A percentile compares a stretch with the other conserved stretches of the same genome.
Evolutionary conservation across 2,888 invertebrate genomes (phyloP).

Genomic region (Tiliacea aurago): DNA sequence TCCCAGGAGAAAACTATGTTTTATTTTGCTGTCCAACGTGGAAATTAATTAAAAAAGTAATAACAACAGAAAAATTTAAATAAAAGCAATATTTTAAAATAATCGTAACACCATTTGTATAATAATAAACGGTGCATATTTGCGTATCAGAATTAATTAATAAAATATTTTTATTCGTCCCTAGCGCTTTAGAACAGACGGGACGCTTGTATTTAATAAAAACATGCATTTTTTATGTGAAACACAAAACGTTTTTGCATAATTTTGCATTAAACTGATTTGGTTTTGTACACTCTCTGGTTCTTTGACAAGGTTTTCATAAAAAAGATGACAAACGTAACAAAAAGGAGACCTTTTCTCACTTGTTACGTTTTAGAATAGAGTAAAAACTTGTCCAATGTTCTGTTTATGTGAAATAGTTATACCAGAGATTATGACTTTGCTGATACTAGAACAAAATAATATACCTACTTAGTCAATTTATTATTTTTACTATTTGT

Average conservation of each 20-base stretch:
- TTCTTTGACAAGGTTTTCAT: slow-evolving; percentile 5
- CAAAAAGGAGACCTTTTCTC: neutral
- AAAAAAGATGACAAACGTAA: neutral
- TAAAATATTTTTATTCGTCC: slow-evolving; percentile 55
- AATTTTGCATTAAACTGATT: slow-evolving; percentile 52
- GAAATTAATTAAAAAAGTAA: slow-evolving; percentile 26
- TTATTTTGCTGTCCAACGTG: neutral
- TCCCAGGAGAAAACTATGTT: neutral
- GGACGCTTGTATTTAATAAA: slow-evolving; percentile 55
- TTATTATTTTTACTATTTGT: neutral
- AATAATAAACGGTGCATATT: slow-evolving; percentile 60
- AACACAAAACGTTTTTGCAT: slow-evolving; percentile 56
- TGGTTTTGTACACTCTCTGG: slow-evolving; percentile 14
- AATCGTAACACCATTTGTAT: slow-evolving; percentile 41
- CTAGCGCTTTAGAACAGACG: slow-evolving; percentile 37
- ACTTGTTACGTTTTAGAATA: neutral
- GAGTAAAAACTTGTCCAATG: neutral
- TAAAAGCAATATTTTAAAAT: slow-evolving; percentile 22
- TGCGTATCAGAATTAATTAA: slow-evolving; percentile 67
- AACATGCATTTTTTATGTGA: slow-evolving; percentile 59
- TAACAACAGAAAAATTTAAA: slow-evolving; percentile 22
- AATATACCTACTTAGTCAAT: neutral
- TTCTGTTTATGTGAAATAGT: neutral
- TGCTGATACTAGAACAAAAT: neutral
- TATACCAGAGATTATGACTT: neutral